These are phyloP conservation scores for Bettongia penicillata DNA, from an alignment of 2,113 vertebrate species.

Conservation along the genomic window DNA sequence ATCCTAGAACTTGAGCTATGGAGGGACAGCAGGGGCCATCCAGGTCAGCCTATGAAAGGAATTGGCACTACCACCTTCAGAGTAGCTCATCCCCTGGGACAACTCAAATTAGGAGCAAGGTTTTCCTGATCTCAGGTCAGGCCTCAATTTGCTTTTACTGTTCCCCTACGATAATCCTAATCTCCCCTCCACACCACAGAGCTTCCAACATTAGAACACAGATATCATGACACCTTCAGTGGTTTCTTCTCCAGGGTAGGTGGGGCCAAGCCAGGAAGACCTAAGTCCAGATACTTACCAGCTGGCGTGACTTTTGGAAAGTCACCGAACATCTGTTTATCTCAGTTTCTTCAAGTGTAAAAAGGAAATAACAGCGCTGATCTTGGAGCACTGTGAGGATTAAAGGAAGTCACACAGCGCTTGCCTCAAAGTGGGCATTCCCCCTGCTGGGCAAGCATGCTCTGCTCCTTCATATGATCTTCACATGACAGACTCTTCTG, in stretches of 20 bases:
- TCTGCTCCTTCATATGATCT: not conserved
- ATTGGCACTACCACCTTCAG: not conserved
- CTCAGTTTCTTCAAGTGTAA: not conserved
- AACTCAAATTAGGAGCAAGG: not conserved
- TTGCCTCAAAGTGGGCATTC: not conserved
- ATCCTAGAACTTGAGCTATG: not conserved
- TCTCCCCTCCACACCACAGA: not conserved
- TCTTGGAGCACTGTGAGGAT: not conserved
- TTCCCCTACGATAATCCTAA: not conserved
- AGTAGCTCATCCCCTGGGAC: not conserved
- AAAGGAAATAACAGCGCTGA: not conserved
- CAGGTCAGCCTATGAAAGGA: not conserved
- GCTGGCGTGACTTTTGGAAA: not conserved
- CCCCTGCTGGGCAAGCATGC: too few relatives aligned
- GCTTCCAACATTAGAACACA: not conserved
- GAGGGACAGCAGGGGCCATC: not conserved
- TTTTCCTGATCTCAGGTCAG: not conserved
- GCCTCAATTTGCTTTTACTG: not conserved
- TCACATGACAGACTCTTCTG: not conserved
- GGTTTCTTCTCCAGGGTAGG: too few relatives aligned
- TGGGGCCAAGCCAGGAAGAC: not conserved
- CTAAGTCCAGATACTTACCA: not conserved
- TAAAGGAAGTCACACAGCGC: too few relatives aligned
- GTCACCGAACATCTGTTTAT: not conserved
- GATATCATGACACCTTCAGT: not conserved